Evolutionary conservation across 2,113 vertebrate genomes (phyloP).

Genomic region (Poeciliopsis prolifica): DNA sequence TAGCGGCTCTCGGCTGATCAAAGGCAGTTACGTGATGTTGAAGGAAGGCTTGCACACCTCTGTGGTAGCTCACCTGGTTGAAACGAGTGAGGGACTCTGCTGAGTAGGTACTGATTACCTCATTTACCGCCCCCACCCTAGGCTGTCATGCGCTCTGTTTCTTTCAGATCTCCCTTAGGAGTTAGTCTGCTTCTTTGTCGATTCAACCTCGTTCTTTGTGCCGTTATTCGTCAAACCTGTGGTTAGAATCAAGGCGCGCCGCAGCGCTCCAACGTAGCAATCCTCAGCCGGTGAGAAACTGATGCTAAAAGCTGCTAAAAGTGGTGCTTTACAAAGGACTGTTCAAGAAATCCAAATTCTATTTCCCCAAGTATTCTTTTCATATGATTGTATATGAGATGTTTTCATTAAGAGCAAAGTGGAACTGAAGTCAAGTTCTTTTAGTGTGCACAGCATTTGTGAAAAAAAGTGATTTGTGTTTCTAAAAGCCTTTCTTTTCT

Average conservation of each 20-base stretch:
- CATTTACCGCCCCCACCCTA: too few species aligned
- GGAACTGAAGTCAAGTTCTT: too few species aligned
- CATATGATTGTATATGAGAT: too few species aligned
- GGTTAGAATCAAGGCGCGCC: not conserved
- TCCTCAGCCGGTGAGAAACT: not conserved
- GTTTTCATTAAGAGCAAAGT: too few species aligned
- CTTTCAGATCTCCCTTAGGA: not conserved
- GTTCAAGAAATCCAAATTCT: too few species aligned
- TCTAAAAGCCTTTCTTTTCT: not conserved
- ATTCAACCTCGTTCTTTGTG: not conserved
- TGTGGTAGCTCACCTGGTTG: conserved; percentile 3
- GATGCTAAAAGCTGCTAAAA: not conserved
- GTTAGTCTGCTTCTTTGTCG: not conserved
- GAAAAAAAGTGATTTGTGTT: too few species aligned
- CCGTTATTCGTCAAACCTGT: not conserved
- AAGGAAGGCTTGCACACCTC: conserved; percentile 37
- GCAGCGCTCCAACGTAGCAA: not conserved
- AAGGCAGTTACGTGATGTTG: conserved; percentile 44
- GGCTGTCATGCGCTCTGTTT: not conserved
- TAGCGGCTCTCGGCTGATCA: conserved; percentile 55
- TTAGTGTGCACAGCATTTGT: too few species aligned
- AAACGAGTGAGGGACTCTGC: not conserved
- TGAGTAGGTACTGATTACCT: conserved; percentile 9
- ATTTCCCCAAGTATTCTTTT: too few species aligned
- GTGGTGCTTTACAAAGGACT: not conserved